phyloP scores from a whole-genome alignment of 2,113 vertebrate species.

The Dasypus novemcinctus region DNA sequence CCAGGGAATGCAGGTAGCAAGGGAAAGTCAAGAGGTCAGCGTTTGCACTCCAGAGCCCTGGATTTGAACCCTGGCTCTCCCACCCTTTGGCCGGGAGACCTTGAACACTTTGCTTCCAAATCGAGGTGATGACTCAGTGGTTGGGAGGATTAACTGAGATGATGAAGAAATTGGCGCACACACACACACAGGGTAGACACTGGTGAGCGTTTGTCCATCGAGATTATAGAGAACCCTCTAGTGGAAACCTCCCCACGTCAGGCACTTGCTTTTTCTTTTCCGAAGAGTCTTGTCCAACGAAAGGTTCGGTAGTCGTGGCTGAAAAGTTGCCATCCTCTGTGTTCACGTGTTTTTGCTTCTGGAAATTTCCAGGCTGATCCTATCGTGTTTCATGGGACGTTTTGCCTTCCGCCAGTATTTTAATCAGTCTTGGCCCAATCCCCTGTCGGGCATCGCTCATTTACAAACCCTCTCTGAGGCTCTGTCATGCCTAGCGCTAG shows the following conservation, averaged over 20 bases:
- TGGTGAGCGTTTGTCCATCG: neutral
- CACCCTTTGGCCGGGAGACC: neutral
- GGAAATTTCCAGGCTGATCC: constrained; percentile 34
- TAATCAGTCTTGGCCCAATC: neutral
- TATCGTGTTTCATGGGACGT: neutral
- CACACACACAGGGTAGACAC: too few relatives aligned
- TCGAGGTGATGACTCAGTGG: neutral
- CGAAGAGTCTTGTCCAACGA: neutral
- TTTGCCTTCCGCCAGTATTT: constrained; percentile 32
- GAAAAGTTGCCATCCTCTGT: neutral
- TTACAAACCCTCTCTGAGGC: neutral
- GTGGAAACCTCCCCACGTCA: neutral
- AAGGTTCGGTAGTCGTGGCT: neutral
- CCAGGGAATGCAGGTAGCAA: neutral
- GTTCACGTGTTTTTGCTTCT: neutral
- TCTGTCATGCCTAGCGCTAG: neutral
- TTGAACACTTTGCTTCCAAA: neutral
- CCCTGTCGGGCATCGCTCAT: neutral
- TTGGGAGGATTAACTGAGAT: neutral
- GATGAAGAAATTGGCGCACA: neutral
- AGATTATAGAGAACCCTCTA: neutral
- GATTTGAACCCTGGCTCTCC: neutral
- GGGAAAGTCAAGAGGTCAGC: neutral
- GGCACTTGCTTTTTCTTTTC: neutral
- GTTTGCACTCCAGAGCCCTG: neutral